Evolutionary conservation across 1,140 invertebrate species (phyloP).

Genomic region (Euura lappo): DNA sequence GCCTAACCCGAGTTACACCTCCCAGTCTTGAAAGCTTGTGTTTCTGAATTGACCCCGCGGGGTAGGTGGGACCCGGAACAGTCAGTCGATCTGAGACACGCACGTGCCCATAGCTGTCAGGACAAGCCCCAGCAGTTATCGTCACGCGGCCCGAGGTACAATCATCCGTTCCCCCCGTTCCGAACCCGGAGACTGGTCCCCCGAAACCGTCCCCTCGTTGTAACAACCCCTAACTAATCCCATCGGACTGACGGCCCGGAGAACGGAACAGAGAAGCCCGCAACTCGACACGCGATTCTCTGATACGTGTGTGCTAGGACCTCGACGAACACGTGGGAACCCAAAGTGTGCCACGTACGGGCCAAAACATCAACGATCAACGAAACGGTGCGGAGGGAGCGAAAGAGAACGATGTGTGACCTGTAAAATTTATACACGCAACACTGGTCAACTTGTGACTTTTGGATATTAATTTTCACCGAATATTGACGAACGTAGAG

Average conservation of each 20-base stretch:
- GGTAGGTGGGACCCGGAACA: conserved; percentile 15
- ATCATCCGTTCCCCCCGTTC: conserved; percentile 38
- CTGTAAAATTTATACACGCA: conserved; percentile 10
- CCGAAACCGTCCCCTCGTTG: conserved; percentile 25
- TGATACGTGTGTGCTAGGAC: not conserved
- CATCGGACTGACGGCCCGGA: conserved; percentile 45
- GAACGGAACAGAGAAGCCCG: conserved; percentile 29
- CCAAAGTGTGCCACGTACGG: conserved; percentile 47
- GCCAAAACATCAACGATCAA: conserved; percentile 57
- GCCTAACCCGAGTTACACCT: not conserved
- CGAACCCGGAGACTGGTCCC: not conserved
- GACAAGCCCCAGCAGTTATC: conserved; percentile 55
- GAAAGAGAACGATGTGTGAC: conserved; percentile 30
- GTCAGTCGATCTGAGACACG: conserved; percentile 37
- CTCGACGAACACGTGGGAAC: conserved; percentile 49
- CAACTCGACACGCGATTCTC: conserved; percentile 1
- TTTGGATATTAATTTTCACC: no score
- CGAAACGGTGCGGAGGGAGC: conserved; percentile 19
- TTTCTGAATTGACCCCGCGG: conserved; percentile 1
- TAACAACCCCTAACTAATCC: conserved; percentile 54
- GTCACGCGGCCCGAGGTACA: conserved; percentile 53
- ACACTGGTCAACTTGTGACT: no score
- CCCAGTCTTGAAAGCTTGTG: not conserved
- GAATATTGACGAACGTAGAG: no score
- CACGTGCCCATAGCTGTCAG: conserved; percentile 40